Evolutionary conservation across 2,888 invertebrate species (phyloP), one percentile per base, ranked within the genome.

Genomic region (Hydraecia micacea): DNA sequence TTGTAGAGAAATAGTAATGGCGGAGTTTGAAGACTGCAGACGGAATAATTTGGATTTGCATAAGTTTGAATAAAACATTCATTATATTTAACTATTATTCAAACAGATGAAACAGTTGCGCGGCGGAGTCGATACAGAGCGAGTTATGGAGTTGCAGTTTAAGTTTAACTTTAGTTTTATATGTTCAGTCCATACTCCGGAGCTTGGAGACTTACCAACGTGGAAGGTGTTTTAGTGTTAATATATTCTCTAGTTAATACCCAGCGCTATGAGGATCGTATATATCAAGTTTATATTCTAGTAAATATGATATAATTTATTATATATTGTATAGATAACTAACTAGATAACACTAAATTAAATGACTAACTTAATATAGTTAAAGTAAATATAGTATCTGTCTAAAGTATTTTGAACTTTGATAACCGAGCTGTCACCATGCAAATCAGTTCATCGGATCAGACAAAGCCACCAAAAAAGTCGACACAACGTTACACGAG

Each of bases 41-140:
- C 88, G 89, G 90, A 90, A 91, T 92, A 92, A 92, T 93, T 92
- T 90, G 87, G 89, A 92, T 93, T 92, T 90, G 91, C 91, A 92
- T 92, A 92, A 92, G 91, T 93, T 93, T 92, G 90, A 92, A 90
- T 87, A 91, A 90, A 87, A 87, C 85, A 88, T 91, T 89, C 85
- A 86, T 86, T 86, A 87, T 81, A 88, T 88, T 86, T 86, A 80
- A 84, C 81, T 84, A 82, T 88, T 85, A 86, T 90, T 88, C 88
- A 87, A 84, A 86, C 81, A 84, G 86, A 85, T 87, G 86, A 86
- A 90, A 90, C 87, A 86, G 90, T 87, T 83, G 86, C 80, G 83
- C 80, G 75, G 77, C 69, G 39, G 46, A 87, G 79, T 83, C 89
- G 89, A 87, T 87, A 86, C 87, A 83, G 87, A 87, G 75, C 80